Conservation (phyloP, 2,888 invertebrate genomes). For the Dolichomitus sp. region DNA sequence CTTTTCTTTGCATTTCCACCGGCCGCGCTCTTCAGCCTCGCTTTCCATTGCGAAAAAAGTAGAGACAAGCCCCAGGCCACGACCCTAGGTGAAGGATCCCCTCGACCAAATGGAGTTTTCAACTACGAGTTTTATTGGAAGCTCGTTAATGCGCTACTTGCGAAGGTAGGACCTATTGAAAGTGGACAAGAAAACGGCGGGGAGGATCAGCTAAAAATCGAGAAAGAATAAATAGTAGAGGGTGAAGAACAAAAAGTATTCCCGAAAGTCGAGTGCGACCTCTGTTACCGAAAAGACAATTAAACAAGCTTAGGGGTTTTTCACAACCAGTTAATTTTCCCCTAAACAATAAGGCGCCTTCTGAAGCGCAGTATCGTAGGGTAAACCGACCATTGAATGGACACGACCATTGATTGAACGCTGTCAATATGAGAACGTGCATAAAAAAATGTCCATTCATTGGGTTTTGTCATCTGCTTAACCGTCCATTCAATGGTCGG, state of each 20-base stretch:
- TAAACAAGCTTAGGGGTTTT: too few relatives aligned
- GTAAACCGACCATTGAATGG: too few relatives aligned
- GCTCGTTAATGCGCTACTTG: constrained; percentile 40
- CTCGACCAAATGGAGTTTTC: constrained; percentile 38
- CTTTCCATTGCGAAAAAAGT: constrained; percentile 9
- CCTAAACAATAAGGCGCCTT: too few relatives aligned
- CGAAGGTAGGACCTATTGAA: background rate
- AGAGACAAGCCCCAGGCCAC: constrained; percentile 4
- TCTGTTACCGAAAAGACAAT: background rate
- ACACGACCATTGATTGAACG: too few relatives aligned
- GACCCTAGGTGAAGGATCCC: constrained; percentile 18
- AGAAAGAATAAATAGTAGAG: background rate
- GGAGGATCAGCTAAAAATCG: background rate
- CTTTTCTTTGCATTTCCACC: constrained; percentile 41
- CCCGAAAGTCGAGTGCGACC: background rate
- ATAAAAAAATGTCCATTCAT: too few relatives aligned
- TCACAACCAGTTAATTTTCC: too few relatives aligned
- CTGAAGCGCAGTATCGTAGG: too few relatives aligned
- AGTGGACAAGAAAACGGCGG: background rate
- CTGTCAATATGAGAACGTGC: too few relatives aligned
- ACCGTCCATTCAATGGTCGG: too few relatives aligned
- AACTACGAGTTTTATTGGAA: constrained; percentile 47
- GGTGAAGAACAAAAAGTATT: background rate
- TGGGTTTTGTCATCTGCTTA: too few relatives aligned
- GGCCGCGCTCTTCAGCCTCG: constrained; percentile 4